phyloP scores from a whole-genome alignment of 2,113 vertebrate genomes.

The Cynopterus brachyotis region DNA sequence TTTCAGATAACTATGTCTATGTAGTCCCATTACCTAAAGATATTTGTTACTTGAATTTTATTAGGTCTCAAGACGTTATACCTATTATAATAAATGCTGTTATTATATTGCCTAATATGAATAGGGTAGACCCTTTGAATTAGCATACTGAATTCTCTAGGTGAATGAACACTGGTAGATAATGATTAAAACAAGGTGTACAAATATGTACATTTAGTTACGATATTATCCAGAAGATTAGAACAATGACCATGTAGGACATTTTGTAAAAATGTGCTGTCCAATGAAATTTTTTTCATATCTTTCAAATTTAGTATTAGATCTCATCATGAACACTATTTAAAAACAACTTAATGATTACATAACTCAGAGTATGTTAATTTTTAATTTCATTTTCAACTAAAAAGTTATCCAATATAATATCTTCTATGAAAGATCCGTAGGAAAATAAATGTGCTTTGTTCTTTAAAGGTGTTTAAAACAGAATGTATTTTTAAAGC shows the following conservation, averaged over 20 bases:
- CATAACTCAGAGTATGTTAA: not conserved
- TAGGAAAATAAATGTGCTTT: not conserved
- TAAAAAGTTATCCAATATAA: not conserved
- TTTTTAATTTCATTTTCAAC: not conserved
- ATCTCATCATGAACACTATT: not conserved
- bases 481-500: not conserved
- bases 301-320: not conserved
- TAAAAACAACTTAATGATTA: not conserved
- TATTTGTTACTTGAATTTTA: slow-evolving; percentile 20
- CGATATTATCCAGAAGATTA: not conserved
- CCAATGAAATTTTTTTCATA: slow-evolving; percentile 14
- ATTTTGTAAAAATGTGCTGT: not conserved
- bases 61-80: not conserved
- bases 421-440: not conserved
- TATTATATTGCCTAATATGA: not conserved
- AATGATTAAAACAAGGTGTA: not conserved
- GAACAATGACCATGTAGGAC: not conserved
- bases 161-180: not conserved
- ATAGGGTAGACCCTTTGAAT: not conserved
- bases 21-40: not conserved
- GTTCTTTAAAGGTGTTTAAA: not conserved
- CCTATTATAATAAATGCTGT: not conserved
- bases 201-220: not conserved
- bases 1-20: not conserved
- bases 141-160: not conserved